Conservation (phyloP, 2,797 vertebrate genomes). For the Gallinago nigripennis region DNA sequence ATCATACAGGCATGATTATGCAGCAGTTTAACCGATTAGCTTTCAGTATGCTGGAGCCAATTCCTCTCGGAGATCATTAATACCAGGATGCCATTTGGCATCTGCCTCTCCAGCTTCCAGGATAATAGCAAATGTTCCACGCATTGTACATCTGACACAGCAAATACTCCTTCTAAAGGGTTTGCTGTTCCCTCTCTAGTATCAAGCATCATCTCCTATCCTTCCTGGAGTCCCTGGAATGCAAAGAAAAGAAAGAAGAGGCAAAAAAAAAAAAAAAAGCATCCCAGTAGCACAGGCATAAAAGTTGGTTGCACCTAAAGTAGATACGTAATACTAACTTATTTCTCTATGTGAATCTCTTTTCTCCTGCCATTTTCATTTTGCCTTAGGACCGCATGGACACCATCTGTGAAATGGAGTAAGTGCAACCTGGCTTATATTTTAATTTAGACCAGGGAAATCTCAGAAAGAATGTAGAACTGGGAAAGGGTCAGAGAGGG, state of each 20-base stretch:
- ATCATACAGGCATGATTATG: background rate
- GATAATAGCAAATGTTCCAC: background rate
- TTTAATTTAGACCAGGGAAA: background rate
- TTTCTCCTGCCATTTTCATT: background rate
- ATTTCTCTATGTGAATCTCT: background rate
- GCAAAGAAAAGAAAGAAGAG: background rate
- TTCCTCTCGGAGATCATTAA: background rate
- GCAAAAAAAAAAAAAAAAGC: too few species aligned
- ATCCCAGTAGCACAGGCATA: background rate
- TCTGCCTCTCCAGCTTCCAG: background rate
- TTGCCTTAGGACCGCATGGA: background rate
- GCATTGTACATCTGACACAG: background rate
- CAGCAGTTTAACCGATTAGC: background rate
- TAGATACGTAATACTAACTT: background rate
- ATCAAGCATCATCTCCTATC: background rate
- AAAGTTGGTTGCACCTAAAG: background rate
- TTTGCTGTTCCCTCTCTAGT: background rate
- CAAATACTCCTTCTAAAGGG: background rate
- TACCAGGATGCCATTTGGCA: background rate
- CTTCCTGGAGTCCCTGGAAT: background rate
- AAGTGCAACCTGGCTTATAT: background rate
- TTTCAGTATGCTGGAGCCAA: accelerated
- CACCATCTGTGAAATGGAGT: background rate
- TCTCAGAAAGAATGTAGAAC: background rate
- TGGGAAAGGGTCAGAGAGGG: background rate